These are phyloP conservation scores for Anoncus sp. DNA, from an alignment of 2,888 invertebrate genomes.

Conservation along the genomic window DNA sequence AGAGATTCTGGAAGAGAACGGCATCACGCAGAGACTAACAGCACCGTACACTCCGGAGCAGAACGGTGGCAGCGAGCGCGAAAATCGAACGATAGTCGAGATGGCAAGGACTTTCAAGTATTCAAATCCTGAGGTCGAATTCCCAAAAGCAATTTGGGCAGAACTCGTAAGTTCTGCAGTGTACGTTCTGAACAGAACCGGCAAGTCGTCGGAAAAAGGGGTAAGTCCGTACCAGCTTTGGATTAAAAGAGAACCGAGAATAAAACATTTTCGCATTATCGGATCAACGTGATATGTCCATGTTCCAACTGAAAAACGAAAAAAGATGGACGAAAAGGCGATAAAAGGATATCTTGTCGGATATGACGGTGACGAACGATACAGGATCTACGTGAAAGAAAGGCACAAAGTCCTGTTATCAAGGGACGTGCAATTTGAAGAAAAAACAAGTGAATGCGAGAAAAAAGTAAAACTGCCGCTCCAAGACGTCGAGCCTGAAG, in stretches of 20 bases:
- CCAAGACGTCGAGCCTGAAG: too few relatives aligned
- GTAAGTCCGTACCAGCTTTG: constrained; percentile 57
- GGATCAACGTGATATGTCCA: constrained; percentile 45
- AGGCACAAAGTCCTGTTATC: not conserved
- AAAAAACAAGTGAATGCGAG: too few relatives aligned
- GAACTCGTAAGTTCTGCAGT: constrained; percentile 50
- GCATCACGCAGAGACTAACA: constrained; percentile 31
- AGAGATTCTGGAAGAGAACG: not conserved
- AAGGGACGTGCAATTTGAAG: not conserved
- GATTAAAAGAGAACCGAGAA: constrained; percentile 16
- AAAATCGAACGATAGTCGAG: not conserved
- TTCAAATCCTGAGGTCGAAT: constrained; percentile 23
- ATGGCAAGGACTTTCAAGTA: constrained; percentile 22
- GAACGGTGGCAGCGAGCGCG: constrained; percentile 53
- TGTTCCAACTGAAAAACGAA: constrained; percentile 50
- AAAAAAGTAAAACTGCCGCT: too few relatives aligned
- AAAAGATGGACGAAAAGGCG: constrained; percentile 43
- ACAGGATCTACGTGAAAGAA: constrained; percentile 1
- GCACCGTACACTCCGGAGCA: constrained; percentile 53
- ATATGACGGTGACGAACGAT: constrained; percentile 45
- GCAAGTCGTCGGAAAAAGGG: not conserved
- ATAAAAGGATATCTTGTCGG: constrained; percentile 49
- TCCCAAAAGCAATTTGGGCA: constrained; percentile 56
- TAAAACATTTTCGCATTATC: constrained; percentile 44
- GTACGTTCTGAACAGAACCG: constrained; percentile 45